Evolutionary conservation across 2,797 vertebrate genomes (phyloP).

Genomic region (Danio jaintianensis): DNA sequence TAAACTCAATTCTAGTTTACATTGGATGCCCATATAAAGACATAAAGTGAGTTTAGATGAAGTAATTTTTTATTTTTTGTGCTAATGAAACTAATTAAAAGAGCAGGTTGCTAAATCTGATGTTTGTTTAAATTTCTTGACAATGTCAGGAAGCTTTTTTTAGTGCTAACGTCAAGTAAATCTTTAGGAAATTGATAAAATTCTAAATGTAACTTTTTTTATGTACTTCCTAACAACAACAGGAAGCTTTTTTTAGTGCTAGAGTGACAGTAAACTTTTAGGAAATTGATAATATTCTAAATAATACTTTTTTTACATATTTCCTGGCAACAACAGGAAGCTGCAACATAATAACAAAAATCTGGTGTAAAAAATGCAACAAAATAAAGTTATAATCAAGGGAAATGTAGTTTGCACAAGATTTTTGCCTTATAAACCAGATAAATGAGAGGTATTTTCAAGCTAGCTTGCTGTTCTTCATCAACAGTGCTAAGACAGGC

Average conservation of each 20-base stretch:
- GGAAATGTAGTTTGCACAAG: slow-evolving; percentile 1
- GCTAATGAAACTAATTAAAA: too few species aligned
- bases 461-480: background rate
- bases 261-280: background rate
- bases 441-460: slow-evolving; percentile 1
- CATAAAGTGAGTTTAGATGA: background rate
- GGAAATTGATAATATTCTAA: too few species aligned
- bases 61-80: background rate
- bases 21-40: background rate
- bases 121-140: background rate
- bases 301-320: too few species aligned
- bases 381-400: background rate
- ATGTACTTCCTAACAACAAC: background rate
- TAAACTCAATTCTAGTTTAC: background rate
- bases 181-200: too few species aligned
- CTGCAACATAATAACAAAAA: too few species aligned
- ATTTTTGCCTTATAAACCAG: background rate
- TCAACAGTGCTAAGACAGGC: background rate
- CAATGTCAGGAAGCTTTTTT: background rate
- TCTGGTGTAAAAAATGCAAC: too few species aligned
- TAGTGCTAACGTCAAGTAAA: background rate
- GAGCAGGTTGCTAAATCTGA: background rate
- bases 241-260: background rate
- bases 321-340: too few species aligned
- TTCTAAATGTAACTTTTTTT: too few species aligned